Base-by-base conservation (phyloP, 2,113 vertebrate species). In the Toxotes chatareus region DNA sequence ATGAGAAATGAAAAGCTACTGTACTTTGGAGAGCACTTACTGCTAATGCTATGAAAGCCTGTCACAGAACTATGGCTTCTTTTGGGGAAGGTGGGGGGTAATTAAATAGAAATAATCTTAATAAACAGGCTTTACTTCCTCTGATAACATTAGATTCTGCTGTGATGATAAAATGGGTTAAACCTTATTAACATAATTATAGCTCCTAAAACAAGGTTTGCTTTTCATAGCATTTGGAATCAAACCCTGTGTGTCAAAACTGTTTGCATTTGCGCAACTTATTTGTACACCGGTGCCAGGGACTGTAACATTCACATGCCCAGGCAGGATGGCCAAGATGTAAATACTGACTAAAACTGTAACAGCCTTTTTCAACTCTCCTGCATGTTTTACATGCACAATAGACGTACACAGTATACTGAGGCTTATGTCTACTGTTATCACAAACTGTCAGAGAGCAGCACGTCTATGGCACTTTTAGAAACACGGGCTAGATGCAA, bases 1-100 rank as follows among this genome's bases (percentile, higher is more conserved):
- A 62, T 1, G 44, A 34, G 47, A 78, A 53, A 71, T 76, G 36
- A 76, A 56, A 85, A 67, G 51, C 42, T 61, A 13, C 44, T 60
- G 49, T 34, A 31, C 34, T 44, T 36, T 51, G 38, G 42, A 53
- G 62, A 55, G 40, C 51, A 7, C 23, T 36, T 62, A 2, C 5
- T 8, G 17, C 4, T 66, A 17, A 56, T 49, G 31, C 55, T 61
- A 6, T 47, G 36, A 38, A 31, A 57, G 1, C 12, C 21, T 40
- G 47, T 47, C 57, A 59, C 9, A 21, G 6, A 51, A 7, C 51
- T 46, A 3, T 55, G 44, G 60, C 46, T 59, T 64, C 3, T 40
- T 16, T 4, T 10, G 14, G 7, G 11, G 13, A 16, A 1, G 27
- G 1, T 1, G 27, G 27, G 27, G 11, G 13, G 21, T 5, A 3